Evolutionary conservation across 2,888 invertebrate species (phyloP), one percentile per base, ranked within the genome.

Genomic region (Drosophila emarginata): DNA sequence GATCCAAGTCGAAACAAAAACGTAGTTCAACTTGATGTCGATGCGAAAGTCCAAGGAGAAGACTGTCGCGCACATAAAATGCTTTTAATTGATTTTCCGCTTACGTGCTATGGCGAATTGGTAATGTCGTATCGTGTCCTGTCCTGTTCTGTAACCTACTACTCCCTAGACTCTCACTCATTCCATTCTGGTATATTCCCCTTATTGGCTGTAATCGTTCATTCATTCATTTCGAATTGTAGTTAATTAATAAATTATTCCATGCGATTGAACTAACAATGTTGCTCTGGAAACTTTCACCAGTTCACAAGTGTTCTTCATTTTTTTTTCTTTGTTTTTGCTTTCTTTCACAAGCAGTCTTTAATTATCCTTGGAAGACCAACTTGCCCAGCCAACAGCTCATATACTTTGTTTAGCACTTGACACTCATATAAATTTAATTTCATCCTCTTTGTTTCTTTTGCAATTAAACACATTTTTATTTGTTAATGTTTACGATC

Each of bases 181-280:
- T 37, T 7, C 60, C 14, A 11, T 1, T 7, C 28, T 14, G 5
- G 5, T 6, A 14, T 18, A 9, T 18, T 54, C 51, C 58, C 32
- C 21, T 58, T 45, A 9, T 26, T 32, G 37, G 21, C 40, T 14
- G 81, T 87, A 82, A 82, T 83, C 82, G 82, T 85, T 85, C 79
- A 87, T 80, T 84, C 86, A 84, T 86, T 84, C 86, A 84, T 87
- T 84, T 88, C 80, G 78, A 87, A 87, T 87, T 80, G 84, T 83
- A 84, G 86, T 87, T 84, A 84, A 84, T 84, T 84, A 84, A 84
- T 84, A 84, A 84, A 84, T 87, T 84, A 87, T 86, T 84, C 86
- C 88, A 74, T 83, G 72, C 84, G 80, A 84, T 84, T 84, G 86
- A 87, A 78, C 88, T 75, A 87, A 79, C 86, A 83, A 82, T 85